Evolutionary conservation across 2,888 invertebrate species (phyloP).

Genomic region (Ommatoiulus sabulosus): DNA sequence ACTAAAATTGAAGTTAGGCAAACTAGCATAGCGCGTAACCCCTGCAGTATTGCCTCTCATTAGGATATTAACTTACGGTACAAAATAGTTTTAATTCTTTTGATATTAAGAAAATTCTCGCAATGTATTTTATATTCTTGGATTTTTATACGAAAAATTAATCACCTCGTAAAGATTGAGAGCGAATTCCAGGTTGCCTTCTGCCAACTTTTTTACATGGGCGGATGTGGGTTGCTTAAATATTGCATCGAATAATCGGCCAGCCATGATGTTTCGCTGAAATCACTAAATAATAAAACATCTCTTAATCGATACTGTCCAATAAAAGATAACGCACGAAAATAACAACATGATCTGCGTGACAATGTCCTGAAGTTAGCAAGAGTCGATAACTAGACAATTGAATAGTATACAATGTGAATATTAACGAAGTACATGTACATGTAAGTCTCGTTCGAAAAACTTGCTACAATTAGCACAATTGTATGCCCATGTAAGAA

Average conservation of each 20-base stretch:
- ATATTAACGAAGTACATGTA: too few species aligned
- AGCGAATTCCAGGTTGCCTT: slow-evolving; percentile 54
- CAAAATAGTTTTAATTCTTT: too few species aligned
- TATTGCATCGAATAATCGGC: slow-evolving; percentile 34
- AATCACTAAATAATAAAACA: slow-evolving; percentile 4
- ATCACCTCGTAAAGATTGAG: slow-evolving; percentile 50
- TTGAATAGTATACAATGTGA: too few species aligned
- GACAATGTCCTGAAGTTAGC: too few species aligned
- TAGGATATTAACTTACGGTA: too few species aligned
- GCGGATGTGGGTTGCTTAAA: not conserved
- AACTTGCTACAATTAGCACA: too few species aligned
- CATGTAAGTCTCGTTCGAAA: too few species aligned
- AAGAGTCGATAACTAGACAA: too few species aligned
- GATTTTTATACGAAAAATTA: too few species aligned
- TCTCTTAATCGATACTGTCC: not conserved
- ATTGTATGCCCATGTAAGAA: too few species aligned
- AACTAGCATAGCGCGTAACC: not conserved
- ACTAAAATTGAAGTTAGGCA: not conserved
- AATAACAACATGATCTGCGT: not conserved
- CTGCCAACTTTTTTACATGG: slow-evolving; percentile 52
- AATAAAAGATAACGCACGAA: not conserved
- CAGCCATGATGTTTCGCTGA: slow-evolving; percentile 4
- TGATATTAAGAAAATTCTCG: too few species aligned
- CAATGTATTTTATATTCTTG: too few species aligned
- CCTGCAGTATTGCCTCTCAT: not conserved